Evolutionary conservation across 2,888 invertebrate genomes (phyloP).

Genomic region (Melanchra persicariae): DNA sequence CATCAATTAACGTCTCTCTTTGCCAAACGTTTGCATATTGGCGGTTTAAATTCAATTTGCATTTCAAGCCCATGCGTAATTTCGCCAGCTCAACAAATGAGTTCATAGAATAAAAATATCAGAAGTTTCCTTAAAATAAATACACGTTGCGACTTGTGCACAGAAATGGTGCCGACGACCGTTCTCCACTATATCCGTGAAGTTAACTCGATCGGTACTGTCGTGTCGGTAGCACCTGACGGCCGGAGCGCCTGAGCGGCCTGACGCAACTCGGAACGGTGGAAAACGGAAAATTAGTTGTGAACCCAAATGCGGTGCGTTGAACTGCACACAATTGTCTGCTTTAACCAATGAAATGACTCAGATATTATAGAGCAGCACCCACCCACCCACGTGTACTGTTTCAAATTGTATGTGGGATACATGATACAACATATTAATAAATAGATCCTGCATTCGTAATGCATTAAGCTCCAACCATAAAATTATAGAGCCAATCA

Average conservation of each 20-base stretch:
- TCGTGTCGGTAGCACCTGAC: slow-evolving; percentile 64
- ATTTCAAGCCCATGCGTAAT: slow-evolving; percentile 47
- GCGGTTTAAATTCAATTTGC: slow-evolving; percentile 39
- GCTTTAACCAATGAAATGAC: slow-evolving; percentile 73
- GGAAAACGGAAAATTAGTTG: slow-evolving; percentile 84
- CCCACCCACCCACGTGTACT: slow-evolving; percentile 71
- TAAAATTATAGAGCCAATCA: slow-evolving; percentile 62
- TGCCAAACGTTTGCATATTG: slow-evolving; percentile 13
- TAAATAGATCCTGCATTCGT: slow-evolving; percentile 65
- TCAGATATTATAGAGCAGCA: slow-evolving; percentile 67
- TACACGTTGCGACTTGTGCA: slow-evolving; percentile 57
- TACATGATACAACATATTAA: slow-evolving; percentile 56
- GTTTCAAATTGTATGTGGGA: slow-evolving; percentile 65
- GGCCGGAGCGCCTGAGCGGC: slow-evolving; percentile 70
- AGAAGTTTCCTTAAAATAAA: slow-evolving; percentile 61
- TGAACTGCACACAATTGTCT: slow-evolving; percentile 80
- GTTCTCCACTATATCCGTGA: slow-evolving; percentile 46
- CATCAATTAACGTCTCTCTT: slow-evolving; percentile 37
- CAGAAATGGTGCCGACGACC: slow-evolving; percentile 47
- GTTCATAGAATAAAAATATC: slow-evolving; percentile 53
- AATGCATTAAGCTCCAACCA: slow-evolving; percentile 54
- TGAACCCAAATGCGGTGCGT: slow-evolving; percentile 80
- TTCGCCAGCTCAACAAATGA: slow-evolving; percentile 48
- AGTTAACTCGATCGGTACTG: slow-evolving; percentile 46
- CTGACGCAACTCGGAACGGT: slow-evolving; percentile 79